These are phyloP conservation scores for Urocitellus parryii DNA, from an alignment of 2,113 vertebrate genomes.

Conservation along the genomic window DNA sequence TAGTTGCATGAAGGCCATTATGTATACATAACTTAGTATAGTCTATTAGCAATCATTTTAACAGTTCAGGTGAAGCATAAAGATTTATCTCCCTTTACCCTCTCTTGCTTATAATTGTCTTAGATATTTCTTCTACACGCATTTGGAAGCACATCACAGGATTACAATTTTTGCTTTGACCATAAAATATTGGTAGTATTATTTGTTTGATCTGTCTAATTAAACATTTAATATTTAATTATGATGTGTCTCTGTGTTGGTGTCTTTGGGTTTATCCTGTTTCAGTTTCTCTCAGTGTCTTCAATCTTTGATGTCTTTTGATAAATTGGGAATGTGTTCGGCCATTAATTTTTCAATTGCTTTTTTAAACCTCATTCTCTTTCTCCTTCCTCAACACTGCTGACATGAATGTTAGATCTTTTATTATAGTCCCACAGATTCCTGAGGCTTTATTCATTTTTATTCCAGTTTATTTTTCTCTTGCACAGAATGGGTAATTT, in stretches of 20 bases:
- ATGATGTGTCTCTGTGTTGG: neutral
- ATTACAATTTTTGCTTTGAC: neutral
- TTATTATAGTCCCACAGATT: too few species aligned
- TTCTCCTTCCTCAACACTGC: neutral
- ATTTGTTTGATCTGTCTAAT: neutral
- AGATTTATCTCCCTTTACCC: too few species aligned
- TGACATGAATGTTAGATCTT: neutral
- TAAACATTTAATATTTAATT: neutral
- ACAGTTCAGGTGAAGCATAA: neutral
- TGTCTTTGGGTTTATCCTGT: too few species aligned
- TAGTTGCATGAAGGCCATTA: neutral
- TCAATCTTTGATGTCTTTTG: neutral
- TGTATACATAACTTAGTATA: neutral
- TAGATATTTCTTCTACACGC: neutral
- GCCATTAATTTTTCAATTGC: neutral
- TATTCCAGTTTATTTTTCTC: neutral
- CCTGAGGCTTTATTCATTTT: neutral
- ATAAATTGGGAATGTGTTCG: neutral
- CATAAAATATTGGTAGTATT: neutral
- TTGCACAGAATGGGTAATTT: neutral
- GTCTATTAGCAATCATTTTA: neutral
- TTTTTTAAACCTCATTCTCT: neutral
- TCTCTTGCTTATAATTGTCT: neutral
- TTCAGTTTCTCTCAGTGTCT: neutral
- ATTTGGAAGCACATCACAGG: neutral